Evolutionary conservation across 2,888 invertebrate genomes (phyloP).

Genomic region (Minunthozetes semirufus): DNA sequence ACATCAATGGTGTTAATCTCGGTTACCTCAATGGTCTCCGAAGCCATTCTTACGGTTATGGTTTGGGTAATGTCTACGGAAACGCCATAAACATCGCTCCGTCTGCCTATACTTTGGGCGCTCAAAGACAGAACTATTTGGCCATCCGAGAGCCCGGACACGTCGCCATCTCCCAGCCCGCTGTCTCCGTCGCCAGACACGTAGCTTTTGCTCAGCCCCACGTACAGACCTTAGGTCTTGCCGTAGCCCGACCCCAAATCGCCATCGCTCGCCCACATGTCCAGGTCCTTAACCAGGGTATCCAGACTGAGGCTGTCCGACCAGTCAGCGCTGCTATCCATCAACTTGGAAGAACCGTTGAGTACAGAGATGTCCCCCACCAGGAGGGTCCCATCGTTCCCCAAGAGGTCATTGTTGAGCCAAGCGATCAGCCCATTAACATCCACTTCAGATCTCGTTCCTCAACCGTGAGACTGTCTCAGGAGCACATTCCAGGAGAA

Average conservation of each 20-base stretch:
- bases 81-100: neutral
- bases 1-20: too few species aligned
- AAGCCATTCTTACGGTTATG: neutral
- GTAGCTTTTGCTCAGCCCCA: neutral
- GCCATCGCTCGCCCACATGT: neutral
- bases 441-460: conserved; percentile 32
- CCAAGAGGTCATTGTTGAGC: conserved; percentile 29
- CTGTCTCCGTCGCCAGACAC: neutral
- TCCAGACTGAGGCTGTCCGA: neutral
- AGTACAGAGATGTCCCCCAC: conserved; percentile 1
- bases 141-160: neutral
- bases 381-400: conserved; percentile 13
- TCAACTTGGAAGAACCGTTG: conserved; percentile 30
- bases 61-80: neutral
- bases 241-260: neutral
- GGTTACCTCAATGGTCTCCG: too few species aligned
- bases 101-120: neutral
- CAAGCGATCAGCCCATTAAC: conserved; percentile 32
- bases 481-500: conserved; percentile 25
- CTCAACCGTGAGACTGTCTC: conserved; percentile 12
- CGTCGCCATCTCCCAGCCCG: neutral
- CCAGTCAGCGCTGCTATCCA: conserved; percentile 30
- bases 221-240: too few species aligned
- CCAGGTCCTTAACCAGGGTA: neutral
- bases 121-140: neutral